Conservation (phyloP, 1,140 invertebrate genomes). For the Plectrocnemia conspersa region DNA sequence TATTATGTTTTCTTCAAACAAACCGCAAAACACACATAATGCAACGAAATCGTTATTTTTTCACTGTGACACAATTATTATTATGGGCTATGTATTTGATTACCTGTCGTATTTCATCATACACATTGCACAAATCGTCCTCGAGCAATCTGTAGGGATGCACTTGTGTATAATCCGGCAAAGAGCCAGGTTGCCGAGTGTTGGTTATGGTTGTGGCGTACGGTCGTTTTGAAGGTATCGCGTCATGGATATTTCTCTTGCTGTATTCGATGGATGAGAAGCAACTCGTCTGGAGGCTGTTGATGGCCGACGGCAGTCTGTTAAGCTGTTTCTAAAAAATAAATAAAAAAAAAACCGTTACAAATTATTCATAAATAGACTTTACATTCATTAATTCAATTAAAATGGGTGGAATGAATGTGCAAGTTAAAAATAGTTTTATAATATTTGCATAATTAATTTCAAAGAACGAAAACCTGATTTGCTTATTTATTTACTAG, state of each 20-base stretch:
- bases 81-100: slow-evolving; percentile 36
- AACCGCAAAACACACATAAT: too few species aligned
- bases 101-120: slow-evolving; percentile 77
- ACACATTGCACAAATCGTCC: slow-evolving; percentile 77
- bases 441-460: too few species aligned
- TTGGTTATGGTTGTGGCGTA: slow-evolving; percentile 47
- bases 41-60: too few species aligned
- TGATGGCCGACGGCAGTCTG: slow-evolving; percentile 7
- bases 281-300: not conserved
- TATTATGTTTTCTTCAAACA: too few species aligned
- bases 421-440: too few species aligned
- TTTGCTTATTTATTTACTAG: too few species aligned
- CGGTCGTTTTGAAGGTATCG: slow-evolving; percentile 40
- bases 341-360: slow-evolving; percentile 10
- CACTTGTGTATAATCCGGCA: slow-evolving; percentile 67
- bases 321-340: slow-evolving; percentile 14
- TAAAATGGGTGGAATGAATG: too few species aligned
- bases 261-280: slow-evolving; percentile 9
- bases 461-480: too few species aligned
- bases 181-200: slow-evolving; percentile 63
- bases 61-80: not conserved
- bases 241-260: slow-evolving; percentile 37
- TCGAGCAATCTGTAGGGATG: slow-evolving; percentile 82
- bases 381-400: too few species aligned
- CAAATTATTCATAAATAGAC: not conserved